Evolutionary conservation across 2,888 invertebrate species (phyloP).

Genomic region (Mythimna impura): DNA sequence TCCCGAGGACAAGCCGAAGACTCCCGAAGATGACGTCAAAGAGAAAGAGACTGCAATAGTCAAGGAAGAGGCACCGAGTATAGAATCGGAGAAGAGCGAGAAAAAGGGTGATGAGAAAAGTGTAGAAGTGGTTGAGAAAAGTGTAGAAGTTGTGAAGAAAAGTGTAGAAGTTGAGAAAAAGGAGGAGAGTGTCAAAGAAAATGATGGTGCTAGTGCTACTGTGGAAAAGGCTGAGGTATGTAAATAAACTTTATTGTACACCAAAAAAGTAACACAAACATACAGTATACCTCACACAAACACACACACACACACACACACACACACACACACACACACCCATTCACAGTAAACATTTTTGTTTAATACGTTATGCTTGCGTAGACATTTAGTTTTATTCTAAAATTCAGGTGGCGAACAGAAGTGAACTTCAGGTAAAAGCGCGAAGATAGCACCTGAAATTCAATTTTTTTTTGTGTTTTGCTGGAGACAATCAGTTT

Average conservation of each 20-base stretch:
- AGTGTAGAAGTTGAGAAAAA: slow-evolving; percentile 10
- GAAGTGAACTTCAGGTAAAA: too few species aligned
- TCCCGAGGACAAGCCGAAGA: slow-evolving; percentile 46
- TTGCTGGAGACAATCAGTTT: too few species aligned
- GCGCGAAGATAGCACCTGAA: too few species aligned
- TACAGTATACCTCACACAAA: too few species aligned
- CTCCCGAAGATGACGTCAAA: slow-evolving; percentile 56
- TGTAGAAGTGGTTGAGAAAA: slow-evolving; percentile 5
- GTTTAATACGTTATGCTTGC: too few species aligned
- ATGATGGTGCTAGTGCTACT: slow-evolving; percentile 13
- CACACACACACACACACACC: too few species aligned
- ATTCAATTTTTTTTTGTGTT: too few species aligned
- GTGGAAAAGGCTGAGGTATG: slow-evolving; percentile 56
- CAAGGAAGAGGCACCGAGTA: slow-evolving; percentile 77
- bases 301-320: too few species aligned
- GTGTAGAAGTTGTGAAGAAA: not conserved
- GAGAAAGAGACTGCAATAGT: slow-evolving; percentile 48
- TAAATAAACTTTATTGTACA: not conserved
- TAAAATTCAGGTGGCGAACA: too few species aligned
- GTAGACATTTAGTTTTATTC: too few species aligned
- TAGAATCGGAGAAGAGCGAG: slow-evolving; percentile 64
- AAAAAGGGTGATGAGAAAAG: slow-evolving; percentile 1
- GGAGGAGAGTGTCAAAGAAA: not conserved
- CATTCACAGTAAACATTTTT: too few species aligned
- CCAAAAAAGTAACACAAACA: too few species aligned